phyloP scores from a whole-genome alignment of 2,888 invertebrate genomes.

The Chrysina gloriosa region DNA sequence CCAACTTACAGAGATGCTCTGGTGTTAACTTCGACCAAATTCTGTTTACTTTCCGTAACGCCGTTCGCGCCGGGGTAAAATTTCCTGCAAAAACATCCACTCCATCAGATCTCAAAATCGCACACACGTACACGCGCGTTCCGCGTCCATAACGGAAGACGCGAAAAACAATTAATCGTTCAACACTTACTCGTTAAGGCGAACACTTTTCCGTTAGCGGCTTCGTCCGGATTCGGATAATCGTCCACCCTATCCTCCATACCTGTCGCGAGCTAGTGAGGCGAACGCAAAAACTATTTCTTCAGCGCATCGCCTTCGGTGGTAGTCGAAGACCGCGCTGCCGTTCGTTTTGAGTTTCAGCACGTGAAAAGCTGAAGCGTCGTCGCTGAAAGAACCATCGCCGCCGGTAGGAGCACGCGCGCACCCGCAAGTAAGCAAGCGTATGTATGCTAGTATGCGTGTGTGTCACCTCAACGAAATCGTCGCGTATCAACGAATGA shows the following conservation, averaged over 20 bases:
- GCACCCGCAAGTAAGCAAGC: neutral
- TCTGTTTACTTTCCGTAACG: constrained; percentile 46
- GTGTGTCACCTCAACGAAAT: constrained; percentile 19
- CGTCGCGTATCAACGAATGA: constrained; percentile 7
- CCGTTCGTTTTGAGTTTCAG: no score
- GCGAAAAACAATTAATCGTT: neutral
- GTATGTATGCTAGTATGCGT: neutral
- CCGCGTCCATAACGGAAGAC: neutral
- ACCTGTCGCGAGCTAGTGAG: neutral
- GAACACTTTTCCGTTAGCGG: constrained; percentile 41
- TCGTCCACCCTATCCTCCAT: constrained; percentile 29
- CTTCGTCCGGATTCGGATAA: constrained; percentile 1
- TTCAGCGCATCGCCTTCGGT: constrained; percentile 3
- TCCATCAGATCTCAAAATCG: neutral
- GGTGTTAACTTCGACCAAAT: constrained; percentile 67
- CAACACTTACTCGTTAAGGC: constrained; percentile 40
- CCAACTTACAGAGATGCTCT: constrained; percentile 66
- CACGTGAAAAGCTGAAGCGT: no score
- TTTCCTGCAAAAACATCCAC: constrained; percentile 19
- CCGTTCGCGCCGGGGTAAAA: constrained; percentile 31
- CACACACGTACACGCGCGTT: neutral
- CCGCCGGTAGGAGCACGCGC: neutral
- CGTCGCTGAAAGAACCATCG: no score
- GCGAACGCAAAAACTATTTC: neutral
- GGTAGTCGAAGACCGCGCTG: neutral